phyloP scores from a whole-genome alignment of 2,888 invertebrate genomes.

The Craniophora ligustri region DNA sequence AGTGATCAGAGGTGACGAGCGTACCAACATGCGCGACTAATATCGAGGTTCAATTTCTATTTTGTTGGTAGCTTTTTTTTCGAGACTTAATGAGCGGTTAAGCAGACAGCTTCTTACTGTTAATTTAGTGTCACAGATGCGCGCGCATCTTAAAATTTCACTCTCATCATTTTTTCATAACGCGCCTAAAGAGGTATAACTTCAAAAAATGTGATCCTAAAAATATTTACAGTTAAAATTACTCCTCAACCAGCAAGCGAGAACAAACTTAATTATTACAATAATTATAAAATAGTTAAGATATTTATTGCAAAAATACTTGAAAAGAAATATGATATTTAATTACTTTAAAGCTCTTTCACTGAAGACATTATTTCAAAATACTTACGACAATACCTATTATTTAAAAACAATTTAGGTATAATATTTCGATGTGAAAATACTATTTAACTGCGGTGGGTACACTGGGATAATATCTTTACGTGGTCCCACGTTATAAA shows the following conservation, averaged over 20 bases:
- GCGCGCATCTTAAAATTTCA: too few relatives aligned
- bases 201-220: too few relatives aligned
- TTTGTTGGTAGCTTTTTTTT: too few relatives aligned
- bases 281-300: background rate
- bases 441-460: conserved; percentile 48
- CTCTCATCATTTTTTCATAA: too few relatives aligned
- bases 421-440: conserved; percentile 47
- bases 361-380: conserved; percentile 15
- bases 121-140: too few relatives aligned
- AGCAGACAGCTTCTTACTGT: too few relatives aligned
- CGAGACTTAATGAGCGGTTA: too few relatives aligned
- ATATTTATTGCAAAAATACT: background rate
- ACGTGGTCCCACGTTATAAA: conserved; percentile 51
- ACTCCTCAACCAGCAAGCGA: conserved; percentile 44
- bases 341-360: conserved; percentile 24
- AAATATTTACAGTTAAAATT: conserved; percentile 54
- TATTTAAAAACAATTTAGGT: too few relatives aligned
- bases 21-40: too few relatives aligned
- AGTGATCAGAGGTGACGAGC: too few relatives aligned
- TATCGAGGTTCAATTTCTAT: too few relatives aligned
- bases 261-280: conserved; percentile 18
- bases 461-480: conserved; percentile 36
- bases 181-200: too few relatives aligned
- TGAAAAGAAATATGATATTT: background rate
- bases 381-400: conserved; percentile 11